Evolutionary conservation across 2,113 vertebrate species (phyloP), one percentile per base, ranked within the genome.

Genomic region (Tretioscincus oriximinensis): DNA sequence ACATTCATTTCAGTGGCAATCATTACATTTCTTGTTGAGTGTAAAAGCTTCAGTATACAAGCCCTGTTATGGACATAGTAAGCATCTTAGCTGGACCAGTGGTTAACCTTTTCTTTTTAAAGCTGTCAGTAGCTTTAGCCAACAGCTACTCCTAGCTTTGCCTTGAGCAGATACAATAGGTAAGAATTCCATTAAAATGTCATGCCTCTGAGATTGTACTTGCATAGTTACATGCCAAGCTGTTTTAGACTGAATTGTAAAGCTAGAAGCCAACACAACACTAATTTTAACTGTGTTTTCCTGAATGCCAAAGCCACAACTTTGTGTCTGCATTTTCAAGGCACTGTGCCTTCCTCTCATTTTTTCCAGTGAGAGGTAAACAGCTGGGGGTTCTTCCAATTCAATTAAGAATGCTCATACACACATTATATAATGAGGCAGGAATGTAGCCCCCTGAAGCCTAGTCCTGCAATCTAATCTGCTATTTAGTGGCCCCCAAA

Each of bases 281-380:
- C 66, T 45, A 12, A 18, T 61, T 76, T 76, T 58, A 76, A 63
- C 73, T 63, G 76, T 82, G 65, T 76, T 82, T 82, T 63, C 58
- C 54, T 49, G n/a, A n/a, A 82, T 82, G 65, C 66, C 65, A 76
- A 76, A 76, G 80, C 73, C 73, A 61, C 66, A 28, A 76, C 61
- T 75, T 31, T 63, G 41, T 35, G 82, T 70, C 54, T 85, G 70
- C 41, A 83, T n/a, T 90, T 79, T 67, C 69, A 82, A 81, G 83
- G 80, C 35, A 7, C 18, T 3, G 47, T 84, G 81, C 11, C 76
- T 79, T 68, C 9, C 81, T 68, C 35, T 66, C 79, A 9, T 82
- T 80, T 21, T 1, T 60, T 76, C 77, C 72, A 83, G 61, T 73
- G 65, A 81, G 78, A 81, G 49, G 64, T 88, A 85, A 90, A 74